phyloP scores from a whole-genome alignment of 23 tunicate genomes.

The Ascidia mentula region DNA sequence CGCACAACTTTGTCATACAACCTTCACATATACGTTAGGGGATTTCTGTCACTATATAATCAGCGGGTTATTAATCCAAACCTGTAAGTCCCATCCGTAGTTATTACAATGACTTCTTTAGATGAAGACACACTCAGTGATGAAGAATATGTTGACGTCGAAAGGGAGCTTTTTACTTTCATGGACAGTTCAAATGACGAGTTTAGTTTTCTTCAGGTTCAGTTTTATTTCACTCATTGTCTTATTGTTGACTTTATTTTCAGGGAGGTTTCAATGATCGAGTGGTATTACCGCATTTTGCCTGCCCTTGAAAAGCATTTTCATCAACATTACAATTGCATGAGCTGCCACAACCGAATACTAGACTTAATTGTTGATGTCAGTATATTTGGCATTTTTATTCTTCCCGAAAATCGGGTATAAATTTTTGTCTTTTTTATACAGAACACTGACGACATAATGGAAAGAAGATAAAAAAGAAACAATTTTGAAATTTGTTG shows the following conservation, averaged over 20 bases:
- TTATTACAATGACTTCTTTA: too few species aligned
- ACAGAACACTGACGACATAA: conserved; percentile 55
- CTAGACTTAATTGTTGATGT: conserved; percentile 70
- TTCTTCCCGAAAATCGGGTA: not conserved
- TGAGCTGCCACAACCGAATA: conserved; percentile 57
- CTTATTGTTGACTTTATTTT: not conserved
- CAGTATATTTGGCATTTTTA: conserved; percentile 1
- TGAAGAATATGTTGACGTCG: conserved; percentile 49
- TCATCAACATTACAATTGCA: conserved; percentile 39
- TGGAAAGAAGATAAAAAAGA: conserved; percentile 21
- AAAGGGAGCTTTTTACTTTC: conserved; percentile 35
- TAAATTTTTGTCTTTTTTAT: not conserved
- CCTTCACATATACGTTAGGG: too few species aligned
- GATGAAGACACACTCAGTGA: conserved; percentile 34
- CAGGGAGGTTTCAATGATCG: conserved; percentile 12
- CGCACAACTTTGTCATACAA: too few species aligned
- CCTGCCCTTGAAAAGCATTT: conserved; percentile 68
- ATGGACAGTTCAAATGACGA: conserved; percentile 39
- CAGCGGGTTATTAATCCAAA: too few species aligned
- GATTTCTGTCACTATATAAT: too few species aligned
- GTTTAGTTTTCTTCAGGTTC: not conserved
- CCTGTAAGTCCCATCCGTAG: too few species aligned
- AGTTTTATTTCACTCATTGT: not conserved
- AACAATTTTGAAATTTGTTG: not conserved
- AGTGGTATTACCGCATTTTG: conserved; percentile 62